Conservation (phyloP, 1,140 invertebrate genomes). For the Panagrolaimus sp. region DNA sequence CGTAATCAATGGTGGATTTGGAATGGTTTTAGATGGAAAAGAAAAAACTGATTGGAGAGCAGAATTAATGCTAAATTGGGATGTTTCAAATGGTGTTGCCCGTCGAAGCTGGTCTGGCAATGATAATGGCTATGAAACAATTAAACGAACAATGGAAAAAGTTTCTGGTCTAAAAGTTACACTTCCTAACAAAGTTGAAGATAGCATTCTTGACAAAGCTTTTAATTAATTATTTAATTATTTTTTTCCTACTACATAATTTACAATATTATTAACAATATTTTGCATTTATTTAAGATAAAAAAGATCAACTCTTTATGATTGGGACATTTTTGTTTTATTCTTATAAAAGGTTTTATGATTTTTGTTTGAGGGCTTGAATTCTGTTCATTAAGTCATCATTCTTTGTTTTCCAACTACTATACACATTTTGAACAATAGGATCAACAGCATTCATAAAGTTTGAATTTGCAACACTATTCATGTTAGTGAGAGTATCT, state of each 20-base stretch:
- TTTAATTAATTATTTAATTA: background rate
- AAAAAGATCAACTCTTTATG: background rate
- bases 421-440: constrained; percentile 1
- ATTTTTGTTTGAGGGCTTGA: background rate
- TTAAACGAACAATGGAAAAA: constrained; percentile 38
- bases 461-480: too few relatives aligned
- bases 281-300: background rate
- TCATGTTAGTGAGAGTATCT: too few relatives aligned
- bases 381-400: background rate
- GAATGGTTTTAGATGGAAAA: constrained; percentile 67
- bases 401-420: background rate
- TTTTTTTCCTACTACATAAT: background rate
- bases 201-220: constrained; percentile 28
- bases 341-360: background rate
- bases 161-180: constrained; percentile 39
- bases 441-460: background rate
- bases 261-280: background rate
- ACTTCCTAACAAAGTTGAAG: constrained; percentile 44
- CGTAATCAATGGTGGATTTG: constrained; percentile 70
- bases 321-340: constrained; percentile 9
- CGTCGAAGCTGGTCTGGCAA: constrained; percentile 49
- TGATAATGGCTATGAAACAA: constrained; percentile 45
- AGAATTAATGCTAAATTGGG: constrained; percentile 65
- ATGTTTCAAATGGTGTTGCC: constrained; percentile 67
- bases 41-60: constrained; percentile 62